A percentile compares a stretch with the other conserved stretches of the same genome.
Conservation (phyloP, 2,113 vertebrate species). For the Hyperopisus bebe region DNA sequence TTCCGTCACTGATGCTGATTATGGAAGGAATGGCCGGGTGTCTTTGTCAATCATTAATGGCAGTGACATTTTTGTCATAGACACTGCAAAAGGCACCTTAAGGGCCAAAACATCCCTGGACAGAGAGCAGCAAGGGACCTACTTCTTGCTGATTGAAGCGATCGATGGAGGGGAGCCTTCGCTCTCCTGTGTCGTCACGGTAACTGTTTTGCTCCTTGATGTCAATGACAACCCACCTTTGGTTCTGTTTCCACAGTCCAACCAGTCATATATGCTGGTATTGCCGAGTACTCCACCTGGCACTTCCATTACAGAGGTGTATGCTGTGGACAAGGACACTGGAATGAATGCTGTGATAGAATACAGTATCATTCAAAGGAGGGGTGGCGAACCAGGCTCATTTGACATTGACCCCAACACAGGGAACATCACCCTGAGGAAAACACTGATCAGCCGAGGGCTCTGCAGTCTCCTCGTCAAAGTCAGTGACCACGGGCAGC, state of each 20-base stretch:
- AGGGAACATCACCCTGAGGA: slow-evolving; percentile 93
- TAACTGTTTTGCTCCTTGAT: slow-evolving; percentile 88
- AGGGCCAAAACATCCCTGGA: slow-evolving; percentile 87
- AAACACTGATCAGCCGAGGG: slow-evolving; percentile 82
- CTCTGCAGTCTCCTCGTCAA: slow-evolving; percentile 90
- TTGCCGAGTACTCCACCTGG: slow-evolving; percentile 88
- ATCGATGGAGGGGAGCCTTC: slow-evolving; percentile 85
- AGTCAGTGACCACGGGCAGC: slow-evolving; percentile 93
- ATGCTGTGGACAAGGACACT: slow-evolving; percentile 93
- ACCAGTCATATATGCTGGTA: slow-evolving; percentile 91
- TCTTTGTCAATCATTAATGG: slow-evolving; percentile 90
- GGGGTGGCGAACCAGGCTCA: slow-evolving; percentile 82
- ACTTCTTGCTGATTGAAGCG: slow-evolving; percentile 87
- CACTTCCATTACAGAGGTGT: slow-evolving; percentile 92
- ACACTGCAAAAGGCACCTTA: slow-evolving; percentile 83
- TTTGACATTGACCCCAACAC: slow-evolving; percentile 91
- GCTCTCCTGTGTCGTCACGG: slow-evolving; percentile 86
- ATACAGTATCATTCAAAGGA: slow-evolving; percentile 92
- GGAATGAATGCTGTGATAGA: slow-evolving; percentile 98
- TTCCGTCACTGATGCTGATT: slow-evolving; percentile 87
- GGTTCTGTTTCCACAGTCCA: slow-evolving; percentile 94
- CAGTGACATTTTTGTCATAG: slow-evolving; percentile 93
- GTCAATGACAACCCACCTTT: slow-evolving; percentile 96
- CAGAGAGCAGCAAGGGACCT: slow-evolving; percentile 92
- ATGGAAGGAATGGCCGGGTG: slow-evolving; percentile 88